Evolutionary conservation across 2,797 vertebrate genomes (phyloP).

Genomic region (Lates japonicus): DNA sequence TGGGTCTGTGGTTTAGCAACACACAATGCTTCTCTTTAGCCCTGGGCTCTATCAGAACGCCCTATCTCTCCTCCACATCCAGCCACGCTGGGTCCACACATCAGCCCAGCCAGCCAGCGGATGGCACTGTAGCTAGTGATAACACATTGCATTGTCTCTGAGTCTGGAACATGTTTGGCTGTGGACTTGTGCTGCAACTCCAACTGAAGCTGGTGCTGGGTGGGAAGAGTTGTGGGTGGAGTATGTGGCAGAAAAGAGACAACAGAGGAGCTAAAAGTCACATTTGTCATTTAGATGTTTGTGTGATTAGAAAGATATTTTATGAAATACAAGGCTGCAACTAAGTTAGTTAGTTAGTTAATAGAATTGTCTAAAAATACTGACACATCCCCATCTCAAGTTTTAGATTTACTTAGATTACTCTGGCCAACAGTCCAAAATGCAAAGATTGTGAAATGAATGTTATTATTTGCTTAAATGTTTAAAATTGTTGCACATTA

Average conservation of each 20-base stretch:
- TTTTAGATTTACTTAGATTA: too few species aligned
- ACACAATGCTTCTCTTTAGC: constrained; percentile 66
- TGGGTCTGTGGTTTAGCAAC: constrained; percentile 60
- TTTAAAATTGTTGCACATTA: background rate
- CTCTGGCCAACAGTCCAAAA: too few species aligned
- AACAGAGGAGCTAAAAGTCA: constrained; percentile 14
- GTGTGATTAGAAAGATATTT: background rate
- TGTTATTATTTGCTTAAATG: background rate
- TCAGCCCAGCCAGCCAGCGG: constrained; percentile 69
- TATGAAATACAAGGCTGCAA: background rate
- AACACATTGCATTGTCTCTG: constrained; percentile 68
- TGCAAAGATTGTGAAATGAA: background rate
- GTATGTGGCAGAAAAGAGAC: background rate
- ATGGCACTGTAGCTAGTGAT: constrained; percentile 77
- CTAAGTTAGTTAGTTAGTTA: background rate
- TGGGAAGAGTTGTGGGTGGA: constrained; percentile 11
- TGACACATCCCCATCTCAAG: too few species aligned
- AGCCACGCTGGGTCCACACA: constrained; percentile 64
- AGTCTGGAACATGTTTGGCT: constrained; percentile 65
- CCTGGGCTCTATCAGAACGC: constrained; percentile 66
- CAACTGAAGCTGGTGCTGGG: constrained; percentile 48
- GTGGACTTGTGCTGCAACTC: constrained; percentile 54
- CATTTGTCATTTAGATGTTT: constrained; percentile 36
- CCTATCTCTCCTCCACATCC: constrained; percentile 77
- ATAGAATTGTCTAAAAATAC: too few species aligned